Conservation (phyloP, 2,113 vertebrate genomes). For the Phalacrocorax carbo region DNA sequence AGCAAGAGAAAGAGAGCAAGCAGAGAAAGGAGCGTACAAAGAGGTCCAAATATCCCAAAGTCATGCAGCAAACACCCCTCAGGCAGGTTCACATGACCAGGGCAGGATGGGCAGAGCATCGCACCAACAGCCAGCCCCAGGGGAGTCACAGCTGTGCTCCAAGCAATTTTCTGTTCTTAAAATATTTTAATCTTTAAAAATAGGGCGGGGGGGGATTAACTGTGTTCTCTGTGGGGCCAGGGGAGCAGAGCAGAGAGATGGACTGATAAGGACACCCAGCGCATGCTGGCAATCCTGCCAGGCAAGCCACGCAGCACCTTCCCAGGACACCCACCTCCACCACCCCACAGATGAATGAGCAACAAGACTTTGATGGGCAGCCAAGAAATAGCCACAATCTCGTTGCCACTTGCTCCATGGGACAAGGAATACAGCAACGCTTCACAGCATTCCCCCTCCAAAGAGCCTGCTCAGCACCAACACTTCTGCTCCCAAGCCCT, state of each 20-base stretch:
- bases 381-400: background rate
- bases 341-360: background rate
- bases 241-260: background rate
- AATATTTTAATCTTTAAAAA: background rate
- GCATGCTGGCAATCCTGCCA: background rate
- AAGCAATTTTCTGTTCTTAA: background rate
- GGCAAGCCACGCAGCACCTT: background rate
- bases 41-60: background rate
- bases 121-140: background rate
- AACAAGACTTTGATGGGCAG: background rate
- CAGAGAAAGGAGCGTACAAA: fast-evolving
- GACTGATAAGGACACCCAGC: background rate
- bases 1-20: background rate
- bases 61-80: background rate
- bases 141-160: background rate
- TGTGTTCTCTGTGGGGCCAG: background rate
- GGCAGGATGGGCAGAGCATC: background rate
- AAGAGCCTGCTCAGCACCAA: background rate
- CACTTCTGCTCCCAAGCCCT: background rate
- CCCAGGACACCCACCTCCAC: background rate
- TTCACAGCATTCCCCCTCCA: background rate
- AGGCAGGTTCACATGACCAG: fast-evolving
- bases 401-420: background rate
- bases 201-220: background rate
- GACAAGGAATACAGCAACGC: background rate